Percentiles rank a stretch among this genome's conserved stretches.
phyloP scores from a whole-genome alignment of 2,888 invertebrate genomes.

The Lepetodrilus schrolli region DNA sequence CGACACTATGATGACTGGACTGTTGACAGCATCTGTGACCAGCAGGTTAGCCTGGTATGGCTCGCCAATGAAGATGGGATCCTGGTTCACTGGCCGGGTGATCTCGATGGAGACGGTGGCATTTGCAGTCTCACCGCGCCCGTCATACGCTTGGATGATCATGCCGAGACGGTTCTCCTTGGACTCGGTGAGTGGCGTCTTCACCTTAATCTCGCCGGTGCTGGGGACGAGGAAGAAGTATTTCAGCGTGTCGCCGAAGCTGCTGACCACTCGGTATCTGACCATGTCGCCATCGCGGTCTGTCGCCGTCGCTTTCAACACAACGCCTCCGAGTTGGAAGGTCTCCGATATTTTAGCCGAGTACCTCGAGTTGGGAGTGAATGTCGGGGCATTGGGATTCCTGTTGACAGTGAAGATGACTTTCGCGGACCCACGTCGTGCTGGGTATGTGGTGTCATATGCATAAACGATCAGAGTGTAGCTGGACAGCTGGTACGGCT shows the following conservation, averaged over 20 bases:
- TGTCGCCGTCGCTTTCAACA: conserved; percentile 45
- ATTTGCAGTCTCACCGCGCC: conserved; percentile 49
- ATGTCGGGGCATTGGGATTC: conserved; percentile 63
- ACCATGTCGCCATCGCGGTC: conserved; percentile 41
- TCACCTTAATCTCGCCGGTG: conserved; percentile 55
- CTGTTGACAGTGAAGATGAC: conserved; percentile 59
- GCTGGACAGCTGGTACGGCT: conserved; percentile 19
- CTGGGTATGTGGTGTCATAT: conserved; percentile 58
- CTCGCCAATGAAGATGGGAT: conserved; percentile 52
- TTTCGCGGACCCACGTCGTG: conserved; percentile 45
- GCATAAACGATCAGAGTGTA: conserved; percentile 35
- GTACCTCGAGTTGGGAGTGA: conserved; percentile 41
- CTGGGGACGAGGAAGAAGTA: conserved; percentile 66
- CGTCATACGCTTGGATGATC: conserved; percentile 54
- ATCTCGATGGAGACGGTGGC: conserved; percentile 58
- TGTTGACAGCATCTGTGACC: neutral
- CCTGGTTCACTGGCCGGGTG: conserved; percentile 43
- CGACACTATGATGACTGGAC: conserved; percentile 8
- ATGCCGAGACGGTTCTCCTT: conserved; percentile 47
- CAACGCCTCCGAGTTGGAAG: conserved; percentile 31
- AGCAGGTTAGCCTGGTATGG: conserved; percentile 45
- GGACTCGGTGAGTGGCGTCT: conserved; percentile 46
- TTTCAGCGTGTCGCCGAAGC: conserved; percentile 6
- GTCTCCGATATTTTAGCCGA: conserved; percentile 42
- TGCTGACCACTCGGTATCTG: neutral